Conservation (phyloP, 2,113 vertebrate species). For the Gnathonemus echidnorhynchus region DNA sequence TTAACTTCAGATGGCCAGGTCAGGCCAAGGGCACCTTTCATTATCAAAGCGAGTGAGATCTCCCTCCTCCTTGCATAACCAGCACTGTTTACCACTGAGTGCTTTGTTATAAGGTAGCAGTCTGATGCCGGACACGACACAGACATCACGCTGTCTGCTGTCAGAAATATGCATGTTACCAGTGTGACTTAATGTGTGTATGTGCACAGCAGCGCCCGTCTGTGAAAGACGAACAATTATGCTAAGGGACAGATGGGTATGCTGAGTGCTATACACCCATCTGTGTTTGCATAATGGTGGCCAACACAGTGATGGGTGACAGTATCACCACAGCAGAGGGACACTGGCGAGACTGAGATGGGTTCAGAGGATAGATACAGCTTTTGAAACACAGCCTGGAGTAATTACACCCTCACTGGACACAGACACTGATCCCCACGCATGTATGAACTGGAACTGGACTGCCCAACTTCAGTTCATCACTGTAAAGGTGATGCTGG, state of each 20-base stretch:
- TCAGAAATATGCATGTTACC: neutral
- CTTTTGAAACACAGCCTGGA: neutral
- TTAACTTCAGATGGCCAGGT: neutral
- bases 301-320: neutral
- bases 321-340: neutral
- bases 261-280: neutral
- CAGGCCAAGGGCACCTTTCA: neutral
- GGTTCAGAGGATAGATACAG: neutral
- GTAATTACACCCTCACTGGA: neutral
- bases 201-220: neutral
- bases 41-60: neutral
- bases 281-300: neutral
- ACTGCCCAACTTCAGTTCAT: neutral
- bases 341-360: neutral
- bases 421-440: neutral
- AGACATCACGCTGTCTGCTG: neutral
- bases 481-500: neutral
- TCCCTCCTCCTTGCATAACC: neutral
- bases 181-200: neutral
- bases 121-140: neutral
- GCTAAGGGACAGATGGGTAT: neutral
- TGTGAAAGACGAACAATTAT: neutral
- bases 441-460: neutral
- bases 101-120: neutral
- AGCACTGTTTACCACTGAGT: neutral